phyloP scores from a whole-genome alignment of 1,140 invertebrate genomes.

The Cyrtorhinus lividipennis region DNA sequence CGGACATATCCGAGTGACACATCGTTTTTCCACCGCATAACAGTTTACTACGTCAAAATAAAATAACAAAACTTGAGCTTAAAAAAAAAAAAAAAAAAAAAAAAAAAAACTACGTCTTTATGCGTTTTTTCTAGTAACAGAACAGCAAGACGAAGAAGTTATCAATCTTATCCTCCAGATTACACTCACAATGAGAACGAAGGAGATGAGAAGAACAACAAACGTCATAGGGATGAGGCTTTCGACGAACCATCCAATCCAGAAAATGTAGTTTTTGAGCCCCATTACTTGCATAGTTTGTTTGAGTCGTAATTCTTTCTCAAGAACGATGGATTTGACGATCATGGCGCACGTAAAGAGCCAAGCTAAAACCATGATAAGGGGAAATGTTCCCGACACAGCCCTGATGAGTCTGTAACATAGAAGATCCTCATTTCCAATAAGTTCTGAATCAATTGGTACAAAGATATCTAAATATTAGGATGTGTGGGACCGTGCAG shows the following conservation, averaged over 20 bases:
- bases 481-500: background rate
- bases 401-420: slow-evolving; percentile 37
- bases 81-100: too few relatives aligned
- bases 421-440: background rate
- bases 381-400: slow-evolving; percentile 39
- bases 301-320: slow-evolving; percentile 46
- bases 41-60: too few relatives aligned
- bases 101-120: too few relatives aligned
- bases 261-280: slow-evolving; percentile 39
- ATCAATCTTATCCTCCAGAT: background rate
- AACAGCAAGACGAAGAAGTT: too few relatives aligned
- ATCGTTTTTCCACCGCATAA: too few relatives aligned
- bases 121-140: too few relatives aligned
- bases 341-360: slow-evolving; percentile 43
- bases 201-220: slow-evolving; percentile 23
- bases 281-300: slow-evolving; percentile 50
- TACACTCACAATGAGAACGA: slow-evolving; percentile 10
- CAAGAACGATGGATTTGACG: slow-evolving; percentile 49
- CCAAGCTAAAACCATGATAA: slow-evolving; percentile 47
- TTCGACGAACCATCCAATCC: slow-evolving; percentile 46
- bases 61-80: too few relatives aligned
- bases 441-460: background rate
- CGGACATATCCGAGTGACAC: too few relatives aligned
- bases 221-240: slow-evolving; percentile 38
- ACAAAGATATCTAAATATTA: too few relatives aligned